These are phyloP conservation scores for Nannobrachium achirus DNA, from an alignment of 2,113 vertebrate genomes.

Conservation along the genomic window DNA sequence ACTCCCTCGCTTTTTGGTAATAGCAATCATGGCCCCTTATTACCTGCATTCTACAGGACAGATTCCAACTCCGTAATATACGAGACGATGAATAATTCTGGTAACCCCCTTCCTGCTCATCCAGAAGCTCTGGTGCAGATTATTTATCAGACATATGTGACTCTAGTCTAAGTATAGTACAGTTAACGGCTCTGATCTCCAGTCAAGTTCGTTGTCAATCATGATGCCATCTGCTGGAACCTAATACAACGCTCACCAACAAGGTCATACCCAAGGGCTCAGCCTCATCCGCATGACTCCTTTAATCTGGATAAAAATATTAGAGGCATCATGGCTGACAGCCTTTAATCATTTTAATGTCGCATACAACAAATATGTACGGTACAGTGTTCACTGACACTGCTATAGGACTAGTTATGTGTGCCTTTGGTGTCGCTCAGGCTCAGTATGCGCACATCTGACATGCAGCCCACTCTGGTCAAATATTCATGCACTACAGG, in stretches of 20 bases:
- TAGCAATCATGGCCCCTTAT: background rate
- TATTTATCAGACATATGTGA: constrained; percentile 71
- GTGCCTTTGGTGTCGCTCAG: constrained; percentile 52
- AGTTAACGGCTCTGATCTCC: constrained; percentile 73
- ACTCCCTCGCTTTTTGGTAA: background rate
- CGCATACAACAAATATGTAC: constrained; percentile 57
- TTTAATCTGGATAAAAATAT: constrained; percentile 83
- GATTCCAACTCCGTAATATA: background rate
- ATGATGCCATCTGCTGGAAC: constrained; percentile 75
- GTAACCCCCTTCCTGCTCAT: constrained; percentile 39
- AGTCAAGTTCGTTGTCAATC: constrained; percentile 74
- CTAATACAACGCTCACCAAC: constrained; percentile 62
- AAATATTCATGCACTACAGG: constrained; percentile 66
- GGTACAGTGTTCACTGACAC: constrained; percentile 7
- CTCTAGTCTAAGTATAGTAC: constrained; percentile 63
- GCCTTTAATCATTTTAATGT: constrained; percentile 78
- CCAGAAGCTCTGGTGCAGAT: constrained; percentile 65
- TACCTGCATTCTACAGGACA: constrained; percentile 14
- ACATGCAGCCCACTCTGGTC: constrained; percentile 57
- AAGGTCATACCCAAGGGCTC: constrained; percentile 74
- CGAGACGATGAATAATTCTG: constrained; percentile 30
- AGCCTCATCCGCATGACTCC: constrained; percentile 66
- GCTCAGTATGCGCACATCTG: constrained; percentile 61
- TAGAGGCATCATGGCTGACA: constrained; percentile 69
- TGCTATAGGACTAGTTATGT: constrained; percentile 27